Percentiles rank a stretch among this genome's conserved stretches.
Evolutionary conservation across 2,888 invertebrate species (phyloP).

Genomic region (Callyntrura guangdongensis): DNA sequence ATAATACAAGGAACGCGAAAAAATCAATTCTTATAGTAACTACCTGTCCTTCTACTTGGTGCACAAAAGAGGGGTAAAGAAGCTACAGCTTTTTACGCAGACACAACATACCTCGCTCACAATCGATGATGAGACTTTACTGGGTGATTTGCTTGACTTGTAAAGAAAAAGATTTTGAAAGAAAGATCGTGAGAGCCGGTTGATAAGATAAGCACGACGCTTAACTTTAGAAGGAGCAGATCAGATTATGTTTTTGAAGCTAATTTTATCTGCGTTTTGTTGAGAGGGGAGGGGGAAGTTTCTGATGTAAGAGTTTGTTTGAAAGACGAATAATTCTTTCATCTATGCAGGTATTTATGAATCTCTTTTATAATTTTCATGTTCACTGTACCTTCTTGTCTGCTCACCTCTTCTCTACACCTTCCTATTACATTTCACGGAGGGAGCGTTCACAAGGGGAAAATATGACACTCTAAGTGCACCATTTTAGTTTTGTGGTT

Average conservation of each 20-base stretch:
- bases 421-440: too few relatives aligned
- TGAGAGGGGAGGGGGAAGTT: too few relatives aligned
- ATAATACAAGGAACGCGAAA: not conserved
- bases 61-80: not conserved
- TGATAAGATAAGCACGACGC: constrained; percentile 71
- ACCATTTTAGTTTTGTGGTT: constrained; percentile 35
- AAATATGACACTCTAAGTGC: not conserved
- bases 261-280: not conserved
- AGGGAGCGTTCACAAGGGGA: too few relatives aligned
- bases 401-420: too few relatives aligned
- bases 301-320: not conserved
- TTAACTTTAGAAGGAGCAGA: constrained; percentile 36
- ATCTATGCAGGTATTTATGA: not conserved
- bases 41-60: constrained; percentile 14
- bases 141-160: constrained; percentile 41
- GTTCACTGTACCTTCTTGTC: not conserved
- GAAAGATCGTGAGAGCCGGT: constrained; percentile 58
- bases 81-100: not conserved
- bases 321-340: not conserved
- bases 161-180: not conserved
- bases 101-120: not conserved
- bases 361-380: not conserved
- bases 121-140: constrained; percentile 2
- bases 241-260: not conserved
- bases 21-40: constrained; percentile 16